Percentiles rank a stretch among this genome's conserved stretches.
Conservation (phyloP, 2,113 vertebrate species). For the Phaetusa simplex region DNA sequence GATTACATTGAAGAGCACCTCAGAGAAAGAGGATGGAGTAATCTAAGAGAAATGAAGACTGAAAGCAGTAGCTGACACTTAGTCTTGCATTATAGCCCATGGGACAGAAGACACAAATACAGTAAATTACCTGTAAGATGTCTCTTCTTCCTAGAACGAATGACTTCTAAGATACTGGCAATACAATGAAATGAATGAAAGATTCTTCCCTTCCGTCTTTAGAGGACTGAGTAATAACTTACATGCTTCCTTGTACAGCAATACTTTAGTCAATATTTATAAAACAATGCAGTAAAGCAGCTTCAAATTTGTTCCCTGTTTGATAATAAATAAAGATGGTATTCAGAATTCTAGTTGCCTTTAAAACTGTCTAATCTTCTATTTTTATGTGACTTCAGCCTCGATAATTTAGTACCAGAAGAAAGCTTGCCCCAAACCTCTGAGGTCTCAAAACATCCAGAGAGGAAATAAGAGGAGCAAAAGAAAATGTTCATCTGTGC, state of each 20-base stretch:
- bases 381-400: not conserved
- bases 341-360: slow-evolving; percentile 25
- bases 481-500: not conserved
- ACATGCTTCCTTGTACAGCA: not conserved
- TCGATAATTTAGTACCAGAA: not conserved
- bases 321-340: slow-evolving; percentile 44
- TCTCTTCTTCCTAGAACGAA: slow-evolving; percentile 17
- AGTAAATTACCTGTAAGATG: slow-evolving; percentile 19
- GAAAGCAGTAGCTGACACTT: slow-evolving; percentile 36
- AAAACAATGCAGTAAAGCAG: slow-evolving; percentile 30
- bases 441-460: not conserved
- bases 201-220: slow-evolving; percentile 13
- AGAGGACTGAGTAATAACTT: slow-evolving; percentile 42
- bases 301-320: slow-evolving; percentile 36
- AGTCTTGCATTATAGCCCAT: slow-evolving; percentile 19
- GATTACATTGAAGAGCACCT: not conserved
- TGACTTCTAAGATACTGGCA: slow-evolving; percentile 5
- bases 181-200: slow-evolving; percentile 42
- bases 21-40: not conserved
- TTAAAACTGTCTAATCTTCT: slow-evolving; percentile 38
- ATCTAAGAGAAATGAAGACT: slow-evolving; percentile 39
- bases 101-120: slow-evolving; percentile 34
- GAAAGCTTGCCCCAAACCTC: not conserved
- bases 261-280: slow-evolving; percentile 60
- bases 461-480: not conserved